These are phyloP conservation scores for Porites cylindrica DNA, from an alignment of 92 coral and sea anemone genomes.

Conservation along the genomic window DNA sequence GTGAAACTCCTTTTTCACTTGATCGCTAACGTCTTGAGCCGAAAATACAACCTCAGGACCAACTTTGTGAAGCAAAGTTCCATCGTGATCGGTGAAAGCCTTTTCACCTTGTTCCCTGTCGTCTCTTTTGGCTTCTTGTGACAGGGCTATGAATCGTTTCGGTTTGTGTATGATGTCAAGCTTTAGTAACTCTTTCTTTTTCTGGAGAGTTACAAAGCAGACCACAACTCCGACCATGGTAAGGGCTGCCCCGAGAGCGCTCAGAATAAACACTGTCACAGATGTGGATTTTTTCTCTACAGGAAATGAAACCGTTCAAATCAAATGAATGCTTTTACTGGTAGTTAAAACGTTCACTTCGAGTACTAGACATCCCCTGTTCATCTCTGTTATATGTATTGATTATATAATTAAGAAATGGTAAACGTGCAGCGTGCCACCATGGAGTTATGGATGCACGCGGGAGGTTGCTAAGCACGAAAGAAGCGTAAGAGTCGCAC, in stretches of 20 bases:
- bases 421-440: too few relatives aligned
- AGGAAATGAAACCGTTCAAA: background rate
- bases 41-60: conserved; percentile 64
- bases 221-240: conserved; percentile 45
- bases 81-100: conserved; percentile 11
- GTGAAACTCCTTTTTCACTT: conserved; percentile 46
- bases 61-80: conserved; percentile 27
- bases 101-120: conserved; percentile 18
- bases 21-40: conserved; percentile 67
- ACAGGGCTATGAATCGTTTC: conserved; percentile 59
- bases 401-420: too few relatives aligned
- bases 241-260: conserved; percentile 67
- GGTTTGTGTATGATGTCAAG: conserved; percentile 72
- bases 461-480: too few relatives aligned
- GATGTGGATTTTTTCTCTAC: conserved; percentile 66
- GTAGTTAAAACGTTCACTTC: too few relatives aligned
- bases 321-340: too few relatives aligned
- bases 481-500: too few relatives aligned
- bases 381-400: too few relatives aligned
- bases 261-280: conserved; percentile 66
- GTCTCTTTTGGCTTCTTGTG: conserved; percentile 39
- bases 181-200: conserved; percentile 42
- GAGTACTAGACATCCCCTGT: too few relatives aligned
- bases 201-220: conserved; percentile 27
- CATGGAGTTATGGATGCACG: too few relatives aligned